Percentiles rank a stretch among this genome's conserved stretches.
Evolutionary conservation across 2,113 vertebrate species (phyloP).

Genomic region (Glaucomys volans): DNA sequence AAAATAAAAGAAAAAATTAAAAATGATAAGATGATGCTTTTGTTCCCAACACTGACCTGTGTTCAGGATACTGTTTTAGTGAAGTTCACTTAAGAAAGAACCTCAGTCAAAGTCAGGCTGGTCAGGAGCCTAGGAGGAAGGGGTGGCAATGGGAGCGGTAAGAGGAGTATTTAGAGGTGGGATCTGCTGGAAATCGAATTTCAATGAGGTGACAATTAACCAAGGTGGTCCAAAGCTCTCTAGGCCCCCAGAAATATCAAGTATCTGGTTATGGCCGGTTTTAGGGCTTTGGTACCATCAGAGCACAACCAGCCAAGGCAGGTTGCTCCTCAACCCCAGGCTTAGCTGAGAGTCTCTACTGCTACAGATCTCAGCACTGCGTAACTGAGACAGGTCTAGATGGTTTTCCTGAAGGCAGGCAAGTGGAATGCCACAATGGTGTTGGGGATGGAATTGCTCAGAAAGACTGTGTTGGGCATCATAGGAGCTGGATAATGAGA

Average conservation of each 20-base stretch:
- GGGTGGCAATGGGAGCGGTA: background rate
- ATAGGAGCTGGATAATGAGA: background rate
- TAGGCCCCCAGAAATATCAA: background rate
- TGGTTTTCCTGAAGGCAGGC: background rate
- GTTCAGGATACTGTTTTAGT: background rate
- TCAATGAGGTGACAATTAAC: slow-evolving; percentile 30
- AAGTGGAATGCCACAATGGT: background rate
- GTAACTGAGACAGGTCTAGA: background rate
- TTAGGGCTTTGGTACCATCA: background rate
- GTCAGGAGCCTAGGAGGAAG: too few relatives aligned
- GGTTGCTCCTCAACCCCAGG: background rate
- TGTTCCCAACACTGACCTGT: background rate
- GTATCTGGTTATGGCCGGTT: slow-evolving; percentile 13
- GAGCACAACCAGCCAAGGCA: background rate
- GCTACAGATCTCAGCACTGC: background rate
- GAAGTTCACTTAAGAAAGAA: background rate
- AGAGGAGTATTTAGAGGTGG: background rate
- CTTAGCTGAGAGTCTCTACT: background rate
- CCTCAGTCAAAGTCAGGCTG: background rate
- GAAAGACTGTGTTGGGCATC: background rate
- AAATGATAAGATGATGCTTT: background rate
- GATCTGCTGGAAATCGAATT: background rate
- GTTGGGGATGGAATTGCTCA: background rate
- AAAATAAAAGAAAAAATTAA: background rate
- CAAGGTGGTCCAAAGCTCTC: background rate